Base-by-base conservation (phyloP, 2,888 invertebrate genomes). In the Dendrolimus houi region DNA sequence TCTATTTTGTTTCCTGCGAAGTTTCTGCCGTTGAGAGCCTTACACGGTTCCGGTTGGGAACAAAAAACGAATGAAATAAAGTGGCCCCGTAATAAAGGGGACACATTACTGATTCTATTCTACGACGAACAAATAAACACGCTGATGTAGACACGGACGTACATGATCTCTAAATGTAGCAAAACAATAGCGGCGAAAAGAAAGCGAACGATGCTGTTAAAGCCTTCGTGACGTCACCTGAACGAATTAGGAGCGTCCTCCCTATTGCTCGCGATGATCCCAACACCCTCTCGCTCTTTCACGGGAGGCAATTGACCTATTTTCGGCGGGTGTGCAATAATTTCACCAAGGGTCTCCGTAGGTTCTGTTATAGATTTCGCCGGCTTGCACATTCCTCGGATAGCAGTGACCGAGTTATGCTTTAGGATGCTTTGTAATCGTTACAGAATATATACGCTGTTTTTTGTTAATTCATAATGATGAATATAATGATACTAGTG, bases 271-370 rank as follows among this genome's bases (percentile, higher is more conserved):
- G 60, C 75, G 65, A 72, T 71, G 70, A 74, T 72, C 70, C 70
- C 65, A 64, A 58, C 59, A 61, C 65, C 65, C 67, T 84, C 85
- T 79, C 86, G 63, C 75, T 85, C 81, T 64, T 67, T 62, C 77
- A 65, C 69, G 74, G 81, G 79, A 75, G 82, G 86, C 89, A 88
- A 87, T 90, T 90, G 90, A 90, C 90, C 90, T 87, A 90, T 88
- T 87, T 90, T 87, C 84, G 77, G 77, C 70, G 81, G 78, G 77
- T 81, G 81, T 85, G 83, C 85, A 85, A 87, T 89, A 84, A 87
- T 86, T 88, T 83, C 73, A 77, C 78, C 81, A 84, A 85, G 85
- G 85, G 76, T 74, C 79, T 71, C 74, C 71, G 74, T 79, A 76
- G 74, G 72, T 67, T 72, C 74, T 73, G 70, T 70, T 79, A 79